These are phyloP conservation scores for Myotis pilosus DNA, from an alignment of 2,797 vertebrate genomes.

Conservation along the genomic window DNA sequence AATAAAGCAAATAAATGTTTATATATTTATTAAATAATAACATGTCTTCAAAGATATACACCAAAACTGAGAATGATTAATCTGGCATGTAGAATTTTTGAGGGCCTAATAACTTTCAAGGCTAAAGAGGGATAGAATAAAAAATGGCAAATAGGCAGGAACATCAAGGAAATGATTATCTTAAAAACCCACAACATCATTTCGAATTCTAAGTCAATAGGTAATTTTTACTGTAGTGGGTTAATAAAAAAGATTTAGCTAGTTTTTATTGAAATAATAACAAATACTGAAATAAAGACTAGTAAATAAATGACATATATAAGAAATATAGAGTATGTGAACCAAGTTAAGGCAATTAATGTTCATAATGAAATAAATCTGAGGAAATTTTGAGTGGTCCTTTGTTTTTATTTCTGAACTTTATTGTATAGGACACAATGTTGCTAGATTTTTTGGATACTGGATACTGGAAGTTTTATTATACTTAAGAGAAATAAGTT, in stretches of 20 bases:
- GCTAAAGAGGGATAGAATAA: not conserved
- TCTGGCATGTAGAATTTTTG: not conserved
- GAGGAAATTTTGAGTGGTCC: not conserved
- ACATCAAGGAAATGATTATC: not conserved
- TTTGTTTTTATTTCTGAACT: not conserved
- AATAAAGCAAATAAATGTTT: not conserved
- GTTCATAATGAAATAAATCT: not conserved
- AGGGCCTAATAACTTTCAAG: not conserved
- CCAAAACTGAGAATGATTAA: not conserved
- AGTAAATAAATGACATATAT: not conserved
- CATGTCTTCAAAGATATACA: not conserved
- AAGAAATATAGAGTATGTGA: not conserved
- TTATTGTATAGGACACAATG: not conserved
- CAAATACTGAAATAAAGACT: not conserved
- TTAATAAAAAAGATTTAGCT: not conserved
- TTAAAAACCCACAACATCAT: not conserved
- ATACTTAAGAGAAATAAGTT: not conserved
- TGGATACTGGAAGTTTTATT: not conserved
- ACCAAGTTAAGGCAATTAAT: not conserved
- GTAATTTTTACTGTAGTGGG: not conserved
- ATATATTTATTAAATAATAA: not conserved
- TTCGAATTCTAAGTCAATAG: not conserved
- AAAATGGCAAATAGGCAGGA: not conserved
- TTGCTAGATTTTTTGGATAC: not conserved
- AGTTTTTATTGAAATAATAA: not conserved